Conservation (phyloP, 2,797 vertebrate genomes). For the Rhinoraja longicauda region DNA sequence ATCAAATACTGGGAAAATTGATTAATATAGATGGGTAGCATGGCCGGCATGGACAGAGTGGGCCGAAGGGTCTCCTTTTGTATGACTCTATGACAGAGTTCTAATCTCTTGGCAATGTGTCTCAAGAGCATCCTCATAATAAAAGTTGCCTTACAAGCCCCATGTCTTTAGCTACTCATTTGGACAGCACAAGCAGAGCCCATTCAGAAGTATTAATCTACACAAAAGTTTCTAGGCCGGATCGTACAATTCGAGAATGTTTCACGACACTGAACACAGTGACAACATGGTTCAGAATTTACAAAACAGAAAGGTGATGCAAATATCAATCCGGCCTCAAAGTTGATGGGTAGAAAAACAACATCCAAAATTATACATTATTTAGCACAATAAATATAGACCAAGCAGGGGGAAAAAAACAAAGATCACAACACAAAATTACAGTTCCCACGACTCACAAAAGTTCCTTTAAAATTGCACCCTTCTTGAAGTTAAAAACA, state of each 20-base stretch:
- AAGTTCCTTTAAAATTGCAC: background rate
- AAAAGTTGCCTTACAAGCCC: background rate
- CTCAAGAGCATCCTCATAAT: background rate
- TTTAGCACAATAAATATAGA: background rate
- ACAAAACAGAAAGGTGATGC: background rate
- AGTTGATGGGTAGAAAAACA: background rate
- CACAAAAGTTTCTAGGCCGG: background rate
- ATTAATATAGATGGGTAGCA: no score
- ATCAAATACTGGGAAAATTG: no score
- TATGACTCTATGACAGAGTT: no score
- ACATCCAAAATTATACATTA: background rate
- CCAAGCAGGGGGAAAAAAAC: background rate
- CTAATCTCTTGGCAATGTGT: background rate
- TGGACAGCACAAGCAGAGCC: background rate
- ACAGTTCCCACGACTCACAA: background rate
- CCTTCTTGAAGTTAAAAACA: background rate
- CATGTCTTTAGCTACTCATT: no score
- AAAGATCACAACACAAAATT: background rate
- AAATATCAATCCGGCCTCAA: background rate
- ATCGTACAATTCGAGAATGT: background rate
- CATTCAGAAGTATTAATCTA: background rate
- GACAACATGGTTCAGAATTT: background rate
- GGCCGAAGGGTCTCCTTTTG: no score
- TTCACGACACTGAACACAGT: background rate
- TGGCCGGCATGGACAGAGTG: no score